Percentiles rank a stretch among this genome's conserved stretches.
Evolutionary conservation across 2,113 vertebrate species (phyloP).

Genomic region (Urocynchramus pylzowi): DNA sequence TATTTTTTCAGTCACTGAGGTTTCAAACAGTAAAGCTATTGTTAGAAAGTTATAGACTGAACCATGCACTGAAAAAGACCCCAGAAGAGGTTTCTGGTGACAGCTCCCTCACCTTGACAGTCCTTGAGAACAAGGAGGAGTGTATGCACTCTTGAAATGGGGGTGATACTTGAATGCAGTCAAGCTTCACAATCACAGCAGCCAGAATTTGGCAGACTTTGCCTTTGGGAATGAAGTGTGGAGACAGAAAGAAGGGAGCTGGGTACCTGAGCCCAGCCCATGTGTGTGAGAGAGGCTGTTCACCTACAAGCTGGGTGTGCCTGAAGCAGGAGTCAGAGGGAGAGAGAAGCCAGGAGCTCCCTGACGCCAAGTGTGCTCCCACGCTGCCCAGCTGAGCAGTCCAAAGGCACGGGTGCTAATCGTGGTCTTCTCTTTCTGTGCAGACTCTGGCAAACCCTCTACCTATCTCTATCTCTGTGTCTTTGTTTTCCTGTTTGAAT

Average conservation of each 20-base stretch:
- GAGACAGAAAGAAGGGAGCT: background rate
- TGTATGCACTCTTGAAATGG: accelerated
- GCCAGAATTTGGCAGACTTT: background rate
- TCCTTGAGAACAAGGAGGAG: background rate
- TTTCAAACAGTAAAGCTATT: slow-evolving; percentile 41
- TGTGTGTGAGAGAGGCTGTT: background rate
- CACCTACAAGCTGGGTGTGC: background rate
- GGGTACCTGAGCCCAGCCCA: background rate
- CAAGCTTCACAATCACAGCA: background rate
- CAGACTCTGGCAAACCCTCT: background rate
- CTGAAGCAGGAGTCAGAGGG: background rate
- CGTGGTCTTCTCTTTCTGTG: background rate
- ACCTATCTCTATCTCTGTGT: background rate
- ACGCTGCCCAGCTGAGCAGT: background rate
- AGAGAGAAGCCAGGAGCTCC: background rate
- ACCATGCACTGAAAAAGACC: background rate
- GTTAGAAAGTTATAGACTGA: background rate
- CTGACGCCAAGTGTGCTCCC: accelerated
- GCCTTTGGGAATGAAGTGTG: background rate
- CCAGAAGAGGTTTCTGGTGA: background rate
- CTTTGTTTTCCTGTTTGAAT: slow-evolving; percentile 37
- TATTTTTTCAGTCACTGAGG: slow-evolving; percentile 40
- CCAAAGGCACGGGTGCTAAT: background rate
- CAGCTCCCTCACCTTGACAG: background rate
- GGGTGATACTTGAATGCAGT: background rate